phyloP scores from a whole-genome alignment of 2,888 invertebrate species.

The Petrolisthes cinctipes region DNA sequence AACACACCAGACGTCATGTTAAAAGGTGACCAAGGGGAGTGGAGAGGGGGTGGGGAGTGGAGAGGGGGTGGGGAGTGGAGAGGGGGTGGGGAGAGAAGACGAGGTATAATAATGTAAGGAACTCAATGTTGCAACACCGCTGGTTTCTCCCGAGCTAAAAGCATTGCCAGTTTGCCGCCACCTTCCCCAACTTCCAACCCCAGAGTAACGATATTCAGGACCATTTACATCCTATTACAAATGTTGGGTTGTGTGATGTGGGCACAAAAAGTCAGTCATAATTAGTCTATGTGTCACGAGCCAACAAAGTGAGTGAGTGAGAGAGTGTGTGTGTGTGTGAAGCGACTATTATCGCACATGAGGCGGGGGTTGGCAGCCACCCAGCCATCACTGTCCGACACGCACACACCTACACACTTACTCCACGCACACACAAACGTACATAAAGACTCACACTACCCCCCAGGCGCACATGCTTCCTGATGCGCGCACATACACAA shows the following conservation, averaged over 20 bases:
- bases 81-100: conserved; percentile 6
- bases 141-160: no score
- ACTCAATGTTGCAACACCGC: no score
- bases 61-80: conserved; percentile 1
- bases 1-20: conserved; percentile 1
- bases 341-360: neutral
- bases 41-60: neutral
- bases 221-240: no score
- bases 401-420: conserved; percentile 9
- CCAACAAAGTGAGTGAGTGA: no score
- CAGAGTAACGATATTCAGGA: no score
- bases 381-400: conserved; percentile 19
- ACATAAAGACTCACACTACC: neutral
- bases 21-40: conserved; percentile 11
- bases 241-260: no score
- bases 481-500: neutral
- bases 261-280: no score
- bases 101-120: neutral
- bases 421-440: neutral
- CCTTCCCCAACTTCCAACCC: no score
- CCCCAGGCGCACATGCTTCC: neutral
- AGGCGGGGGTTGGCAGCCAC: conserved; percentile 34
- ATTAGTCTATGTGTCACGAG: no score
- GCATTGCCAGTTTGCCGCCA: no score
- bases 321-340: neutral